Evolutionary conservation across 37 sponge, comb jelly and placozoan genomes (phyloP).

Genomic region (Beroe forskalii): DNA sequence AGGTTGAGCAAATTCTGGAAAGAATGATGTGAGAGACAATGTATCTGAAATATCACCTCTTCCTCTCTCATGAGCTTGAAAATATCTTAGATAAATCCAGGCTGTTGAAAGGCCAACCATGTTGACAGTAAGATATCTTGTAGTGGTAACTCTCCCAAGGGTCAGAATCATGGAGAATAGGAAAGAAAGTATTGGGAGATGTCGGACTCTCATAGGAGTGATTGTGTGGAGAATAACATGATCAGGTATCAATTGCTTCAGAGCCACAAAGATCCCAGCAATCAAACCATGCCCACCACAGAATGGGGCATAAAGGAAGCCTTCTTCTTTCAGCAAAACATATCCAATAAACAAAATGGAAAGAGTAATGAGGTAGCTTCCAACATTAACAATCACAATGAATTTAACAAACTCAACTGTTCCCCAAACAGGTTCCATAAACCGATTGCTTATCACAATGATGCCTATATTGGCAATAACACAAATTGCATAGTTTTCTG

Average conservation of each 20-base stretch:
- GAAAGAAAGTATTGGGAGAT: constrained; percentile 18
- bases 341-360: constrained; percentile 25
- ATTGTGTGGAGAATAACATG: constrained; percentile 3
- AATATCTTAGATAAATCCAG: constrained; percentile 63
- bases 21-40: constrained; percentile 38
- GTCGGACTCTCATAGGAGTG: constrained; percentile 5
- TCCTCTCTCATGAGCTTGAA: not conserved
- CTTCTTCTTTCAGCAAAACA: not conserved
- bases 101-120: constrained; percentile 16
- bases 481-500: not conserved
- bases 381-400: not conserved
- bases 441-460: not conserved
- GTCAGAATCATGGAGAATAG: not conserved
- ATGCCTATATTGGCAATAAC: not conserved
- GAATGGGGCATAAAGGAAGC: constrained; percentile 50
- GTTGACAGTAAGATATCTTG: constrained; percentile 17
- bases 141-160: not conserved
- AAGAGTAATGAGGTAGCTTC: not conserved
- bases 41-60: constrained; percentile 49
- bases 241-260: constrained; percentile 57
- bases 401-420: constrained; percentile 42
- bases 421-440: constrained; percentile 60
- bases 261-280: constrained; percentile 1
- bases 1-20: constrained; percentile 56
- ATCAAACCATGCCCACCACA: constrained; percentile 7